Base-by-base conservation (phyloP, 2,113 vertebrate genomes). In the Heteronetta atricapilla region DNA sequence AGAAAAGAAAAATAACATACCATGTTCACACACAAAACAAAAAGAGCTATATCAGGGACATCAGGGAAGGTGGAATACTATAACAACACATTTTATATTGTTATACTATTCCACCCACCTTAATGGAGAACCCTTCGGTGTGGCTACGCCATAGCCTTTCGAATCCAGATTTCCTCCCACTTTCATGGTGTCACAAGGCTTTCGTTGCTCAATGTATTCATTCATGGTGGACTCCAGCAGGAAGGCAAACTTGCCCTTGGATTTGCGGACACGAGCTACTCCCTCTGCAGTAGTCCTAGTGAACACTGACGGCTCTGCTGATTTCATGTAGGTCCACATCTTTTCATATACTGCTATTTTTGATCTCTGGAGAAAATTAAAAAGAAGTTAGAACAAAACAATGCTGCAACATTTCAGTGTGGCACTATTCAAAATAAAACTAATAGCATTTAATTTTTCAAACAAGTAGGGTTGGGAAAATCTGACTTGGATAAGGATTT, bases 41-140 rank as follows among this genome's bases (percentile, higher is more conserved):
- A 98, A 97, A 97, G 75, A 97, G 97, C 95, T 98, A 96, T 95
- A 97, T 98, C 97, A 98, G 98, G 98, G 98, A 98, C 99, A 99
- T 99, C 99, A 99, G 99, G 99, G 99, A 98, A 98, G 99, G 99
- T 99, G 99, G 99, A 99, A 99, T 99, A 99, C 98, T 98, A 99
- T 99, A 99, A 99, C 99, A 99, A 99, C 98, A 99, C 98, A 97
- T 98, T 98, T 98, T 98, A 96, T 98, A 99, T 99, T 99, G 99
- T 99, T 99, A 99, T 99, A 99, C 98, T 99, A 99, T 98, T 98
- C 99, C 99, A 99, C 99, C 99, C 98, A 99, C 99, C 99, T 99
- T 99, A 99, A 99, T 99, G 99, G 99, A 98, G 99, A 99, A 98
- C 99, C 99, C 98, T 99, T 99, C 95, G 99, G 99, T 88, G 99